Evolutionary conservation across 2,113 vertebrate species (phyloP), one percentile per base, ranked within the genome.

Genomic region (Indri indri): DNA sequence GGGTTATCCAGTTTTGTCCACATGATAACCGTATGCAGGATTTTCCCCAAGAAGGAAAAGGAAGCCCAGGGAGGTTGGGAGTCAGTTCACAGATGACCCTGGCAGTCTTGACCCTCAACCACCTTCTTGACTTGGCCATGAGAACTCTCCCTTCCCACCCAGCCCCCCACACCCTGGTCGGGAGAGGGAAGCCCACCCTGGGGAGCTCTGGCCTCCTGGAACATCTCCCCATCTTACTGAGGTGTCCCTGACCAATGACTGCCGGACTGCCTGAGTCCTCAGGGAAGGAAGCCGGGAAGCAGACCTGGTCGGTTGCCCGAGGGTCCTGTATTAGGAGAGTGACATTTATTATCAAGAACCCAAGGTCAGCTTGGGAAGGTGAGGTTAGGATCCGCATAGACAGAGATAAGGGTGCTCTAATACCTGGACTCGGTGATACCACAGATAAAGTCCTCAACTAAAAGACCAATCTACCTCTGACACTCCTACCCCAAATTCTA

Each of bases 31-130:
- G 5, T 40, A 25, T 2, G 27, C 12, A 68, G 40, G 22, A 30
- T 68, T 92, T 74, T 66, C 87, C 50, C 59, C 59, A 52, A 70
- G 68, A 25, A 76, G 59, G 70, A 76, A 37, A 70, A 50, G 10
- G 61, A 76, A 11, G 8, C 50, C 12, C 12, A 9, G 47, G 59
- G 32, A 76, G 37, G 32, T 27, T 22, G 54, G 63, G 82, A 34
- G 16, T 71, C 73, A 42, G 63, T 30, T 20, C 27, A 1, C 34
- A 65, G 52, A 61, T 18, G 52, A 77, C 80, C 23, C 34, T 10
- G 13, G 25, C 37, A 16, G 25, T 30, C 82, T 32, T 17, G 52
- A 17, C 52, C 57, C n/a, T 71, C n/a, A 18, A 52, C 45, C 5
- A 10, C 54, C 18, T 17, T 17, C 63, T 1, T 0, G 0, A 45